Base-by-base conservation (phyloP, 2,888 invertebrate genomes). In the Meta bourneti region DNA sequence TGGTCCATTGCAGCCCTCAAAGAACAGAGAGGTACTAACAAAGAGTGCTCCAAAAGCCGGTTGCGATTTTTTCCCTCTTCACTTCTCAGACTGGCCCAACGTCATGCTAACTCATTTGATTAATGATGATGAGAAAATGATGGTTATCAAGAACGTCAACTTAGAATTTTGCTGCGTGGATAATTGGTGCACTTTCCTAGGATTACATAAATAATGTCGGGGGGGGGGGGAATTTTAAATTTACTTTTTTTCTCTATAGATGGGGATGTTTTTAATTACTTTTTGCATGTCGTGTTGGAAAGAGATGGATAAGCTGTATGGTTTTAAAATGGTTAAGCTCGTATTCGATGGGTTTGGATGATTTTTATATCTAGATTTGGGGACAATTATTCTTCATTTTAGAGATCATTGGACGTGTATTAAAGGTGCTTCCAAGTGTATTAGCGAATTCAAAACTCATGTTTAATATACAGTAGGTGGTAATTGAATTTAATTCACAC, bases 101-200 rank as follows among this genome's bases (percentile, higher is more conserved):
- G 80, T 80, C 80, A 72, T 70, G 51, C 82, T 9, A 51, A 61
- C 49, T 34, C 75, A 16, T 54, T 89, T 89, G 89, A 89, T 89
- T 83, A 89, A 89, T 89, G 89, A 82, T 89, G 89, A 89, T 89
- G 89, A n/a, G 82, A 77, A 89, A 89, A 89, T 89, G 81, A 89
- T 89, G 89, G 75, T 82, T 51, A 89, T 89, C 89, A 75, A 75
- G 54, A 34, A 51, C 72, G 70, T 89, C 89, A 80, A 81, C 69
- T 69, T 69, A n/a, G 77, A 70, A 77, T 70, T 78, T 86, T 78
- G 51, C 20, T 74, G 70, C 16, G n/a, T n/a, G 70, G 78, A 70
- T 86, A 86, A 86, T 86, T 86, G 86, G 54, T 19, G 51, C 34
- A 51, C 11, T 20, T 61, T 61, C 19, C 78, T 86, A 77, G 48